Base-by-base conservation (phyloP, 1,140 invertebrate species). In the Bombus consobrinus region DNA sequence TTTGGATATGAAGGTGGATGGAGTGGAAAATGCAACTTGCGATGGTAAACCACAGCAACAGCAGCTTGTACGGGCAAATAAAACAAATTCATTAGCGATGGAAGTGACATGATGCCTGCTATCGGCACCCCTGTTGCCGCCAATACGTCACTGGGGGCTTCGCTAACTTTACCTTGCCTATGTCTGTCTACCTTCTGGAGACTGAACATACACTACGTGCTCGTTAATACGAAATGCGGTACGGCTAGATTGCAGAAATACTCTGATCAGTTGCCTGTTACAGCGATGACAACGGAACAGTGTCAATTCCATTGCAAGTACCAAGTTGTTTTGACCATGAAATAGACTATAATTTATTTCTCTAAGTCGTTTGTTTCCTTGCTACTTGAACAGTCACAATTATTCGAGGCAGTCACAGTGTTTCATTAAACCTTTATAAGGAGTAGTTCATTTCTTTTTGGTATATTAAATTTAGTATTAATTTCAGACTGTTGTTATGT, bases 71-170 rank as follows among this genome's bases (percentile, higher is more conserved):
- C 92, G 94, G 87, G 90, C 94, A 85, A 95, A 93, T 88, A 95
- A 95, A 94, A 93, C 94, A 82, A 95, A 95, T 92, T 94, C 94
- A 86, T 85, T 95, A 74, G 94, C 94, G 89, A 95, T 95, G 94
- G 94, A 95, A 94, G 94, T 95, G 92, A 95, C 94, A 95, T 95
- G 94, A 95, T 95, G 94, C 94, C 94, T 95, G 92, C 94, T 95
- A 88, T 94, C 84, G 90, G 93, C 94, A 94, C 93, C 94, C 94
- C 93, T 93, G 91, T 93, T 94, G 91, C 91, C 91, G 89, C 92
- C 90, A 90, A 93, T 93, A 92, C 94, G 94, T 93, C 92, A 94
- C 90, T 94, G 94, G 94, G 94, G 94, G 94, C 93, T 95, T 94
- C 91, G 92, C 92, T 95, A 93, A 95, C 83, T 91, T 93, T 93